A percentile compares a stretch with the other conserved stretches of the same genome.
Conservation (phyloP, 2,797 vertebrate species). For the Onychomys leucogaster region DNA sequence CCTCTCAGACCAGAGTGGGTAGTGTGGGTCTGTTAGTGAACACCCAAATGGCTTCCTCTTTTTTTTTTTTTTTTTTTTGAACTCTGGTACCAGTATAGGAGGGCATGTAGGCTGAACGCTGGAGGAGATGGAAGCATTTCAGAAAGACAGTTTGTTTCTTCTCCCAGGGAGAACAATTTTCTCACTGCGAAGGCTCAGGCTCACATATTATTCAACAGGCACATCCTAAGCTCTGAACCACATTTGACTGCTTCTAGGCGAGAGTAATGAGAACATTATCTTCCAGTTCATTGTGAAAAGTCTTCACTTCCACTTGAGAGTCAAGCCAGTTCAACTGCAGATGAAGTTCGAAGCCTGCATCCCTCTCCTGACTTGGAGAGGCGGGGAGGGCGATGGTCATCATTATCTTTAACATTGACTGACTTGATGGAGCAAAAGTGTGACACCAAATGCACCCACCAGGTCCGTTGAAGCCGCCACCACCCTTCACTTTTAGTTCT, state of each 20-base stretch:
- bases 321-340: not conserved
- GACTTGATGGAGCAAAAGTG: not conserved
- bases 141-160: not conserved
- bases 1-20: not conserved
- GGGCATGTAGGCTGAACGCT: not conserved
- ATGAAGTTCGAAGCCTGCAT: not conserved
- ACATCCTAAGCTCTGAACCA: rapidly evolving
- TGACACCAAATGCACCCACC: not conserved
- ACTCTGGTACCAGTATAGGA: not conserved
- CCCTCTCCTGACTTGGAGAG: not conserved
- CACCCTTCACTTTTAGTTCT: not conserved
- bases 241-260: not conserved
- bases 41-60: not conserved
- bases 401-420: not conserved
- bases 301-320: not conserved
- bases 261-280: not conserved
- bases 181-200: not conserved
- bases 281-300: conserved; percentile 44
- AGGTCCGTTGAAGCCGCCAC: not conserved
- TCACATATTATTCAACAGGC: not conserved
- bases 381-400: rapidly evolving
- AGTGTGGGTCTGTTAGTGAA: not conserved
- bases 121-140: not conserved
- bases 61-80: no score
- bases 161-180: not conserved